phyloP scores from a whole-genome alignment of 2,113 vertebrate genomes.

The Probosciger aterrimus region DNA sequence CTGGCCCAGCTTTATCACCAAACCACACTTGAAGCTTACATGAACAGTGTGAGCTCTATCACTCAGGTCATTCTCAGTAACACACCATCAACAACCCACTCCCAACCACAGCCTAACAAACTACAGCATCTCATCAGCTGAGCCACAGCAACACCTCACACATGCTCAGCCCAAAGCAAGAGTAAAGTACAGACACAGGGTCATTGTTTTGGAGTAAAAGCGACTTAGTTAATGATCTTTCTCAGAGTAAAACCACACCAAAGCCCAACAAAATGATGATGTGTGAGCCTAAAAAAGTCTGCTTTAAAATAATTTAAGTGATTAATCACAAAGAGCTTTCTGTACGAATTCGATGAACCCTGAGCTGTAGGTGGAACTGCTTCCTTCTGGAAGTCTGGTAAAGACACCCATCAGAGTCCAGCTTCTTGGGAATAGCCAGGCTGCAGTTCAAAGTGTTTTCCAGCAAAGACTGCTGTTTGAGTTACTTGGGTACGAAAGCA shows the following conservation, averaged over 20 bases:
- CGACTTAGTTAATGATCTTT: background rate
- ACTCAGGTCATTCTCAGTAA: background rate
- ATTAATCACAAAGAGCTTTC: background rate
- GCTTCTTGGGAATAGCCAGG: background rate
- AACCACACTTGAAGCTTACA: background rate
- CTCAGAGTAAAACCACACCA: background rate
- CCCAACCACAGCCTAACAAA: background rate
- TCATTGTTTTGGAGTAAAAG: background rate
- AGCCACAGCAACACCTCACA: background rate
- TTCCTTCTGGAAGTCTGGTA: background rate
- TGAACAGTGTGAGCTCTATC: accelerated
- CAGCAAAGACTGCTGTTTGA: background rate
- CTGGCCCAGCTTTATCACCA: background rate
- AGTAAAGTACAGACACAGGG: background rate
- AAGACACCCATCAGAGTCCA: background rate
- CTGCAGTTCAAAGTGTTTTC: background rate
- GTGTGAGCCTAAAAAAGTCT: background rate
- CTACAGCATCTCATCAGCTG: background rate
- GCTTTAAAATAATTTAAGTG: background rate
- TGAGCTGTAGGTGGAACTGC: background rate
- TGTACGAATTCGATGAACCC: background rate
- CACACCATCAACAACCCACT: background rate
- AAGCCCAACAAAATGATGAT: background rate
- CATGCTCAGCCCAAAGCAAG: background rate
- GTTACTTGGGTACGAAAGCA: background rate